Evolutionary conservation across 2,113 vertebrate species (phyloP).

Genomic region (Oncorhynchus tshawytscha): DNA sequence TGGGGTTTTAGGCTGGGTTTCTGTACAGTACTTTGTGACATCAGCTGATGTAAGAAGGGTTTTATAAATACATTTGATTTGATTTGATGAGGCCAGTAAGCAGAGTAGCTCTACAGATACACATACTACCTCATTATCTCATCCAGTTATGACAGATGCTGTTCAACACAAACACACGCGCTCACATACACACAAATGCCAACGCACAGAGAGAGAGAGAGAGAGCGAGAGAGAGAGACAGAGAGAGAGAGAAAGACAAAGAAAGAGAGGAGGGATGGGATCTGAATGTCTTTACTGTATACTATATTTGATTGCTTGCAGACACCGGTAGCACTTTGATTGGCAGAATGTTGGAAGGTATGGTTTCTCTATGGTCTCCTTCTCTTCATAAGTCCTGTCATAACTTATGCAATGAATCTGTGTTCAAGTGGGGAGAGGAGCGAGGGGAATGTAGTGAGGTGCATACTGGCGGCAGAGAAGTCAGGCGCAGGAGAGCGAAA

Average conservation of each 20-base stretch:
- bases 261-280: not conserved
- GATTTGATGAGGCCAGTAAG: slow-evolving; percentile 29
- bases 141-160: slow-evolving; percentile 24
- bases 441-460: slow-evolving; percentile 25
- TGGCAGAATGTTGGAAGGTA: slow-evolving; percentile 47
- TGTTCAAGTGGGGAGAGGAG: slow-evolving; percentile 41
- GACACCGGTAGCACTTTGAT: slow-evolving; percentile 12
- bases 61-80: too few relatives aligned
- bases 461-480: too few relatives aligned
- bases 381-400: too few relatives aligned
- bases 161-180: not conserved
- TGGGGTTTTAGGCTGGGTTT: too few relatives aligned
- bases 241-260: not conserved
- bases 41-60: too few relatives aligned
- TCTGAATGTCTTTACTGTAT: slow-evolving; percentile 34
- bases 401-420: slow-evolving; percentile 60
- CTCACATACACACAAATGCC: too few relatives aligned
- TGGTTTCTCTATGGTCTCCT: slow-evolving; percentile 56
- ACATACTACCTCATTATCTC: too few relatives aligned
- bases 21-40: too few relatives aligned
- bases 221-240: too few relatives aligned
- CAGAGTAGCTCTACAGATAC: too few relatives aligned
- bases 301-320: slow-evolving; percentile 53
- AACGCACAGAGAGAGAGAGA: too few relatives aligned
- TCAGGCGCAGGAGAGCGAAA: too few relatives aligned